Base-by-base conservation (phyloP, 2,113 vertebrate species). In the Dipodomys merriami region DNA sequence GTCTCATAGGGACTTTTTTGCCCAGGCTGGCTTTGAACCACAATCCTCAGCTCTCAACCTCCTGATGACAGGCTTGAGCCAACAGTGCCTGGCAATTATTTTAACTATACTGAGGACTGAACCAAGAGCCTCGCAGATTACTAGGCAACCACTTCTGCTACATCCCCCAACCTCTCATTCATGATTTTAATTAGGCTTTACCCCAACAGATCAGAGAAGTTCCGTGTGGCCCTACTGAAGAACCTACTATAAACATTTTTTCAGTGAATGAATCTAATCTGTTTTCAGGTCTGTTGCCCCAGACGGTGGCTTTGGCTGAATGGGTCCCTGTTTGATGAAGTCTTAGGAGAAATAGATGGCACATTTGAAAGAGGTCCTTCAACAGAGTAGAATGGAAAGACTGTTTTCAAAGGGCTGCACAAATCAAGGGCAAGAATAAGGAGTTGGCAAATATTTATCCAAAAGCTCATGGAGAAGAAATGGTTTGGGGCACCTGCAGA, bases 341-440 rank as follows among this genome's bases (percentile, higher is more conserved):
- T 53, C 39, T 46, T 89, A 25, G 73, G 64, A 88, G 65, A 73
- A 91, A 81, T 12, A 74, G n/a, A 72, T 53, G 35, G 83, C 76
- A 74, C 25, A 62, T 74, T 86, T 27, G 44, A 33, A 86, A 73
- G 72, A 27, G 35, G 2, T 64, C 39, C 67, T 91, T 80, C 62
- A 91, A 91, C 80, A 76, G 39, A 91, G 6, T 49, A 33, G 86
- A n/a, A 72, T 72, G 35, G 68, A 82, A 95, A 92, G 68, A 4
- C 16, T 86, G 5, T 86, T 94, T 90, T 86, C 76, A 83, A 89
- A 87, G 71, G 20, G 46, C 49, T 84, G 29, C 35, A 27, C 27
- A 49, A 44, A 4, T 10, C 68, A 57, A 35, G 35, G 6, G 27
- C n/a, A 83, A 84, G 74, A 85, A 77, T 22, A 73, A 81, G 23